Evolutionary conservation across 2,797 vertebrate genomes (phyloP).

Genomic region (Decapterus maruadsi): DNA sequence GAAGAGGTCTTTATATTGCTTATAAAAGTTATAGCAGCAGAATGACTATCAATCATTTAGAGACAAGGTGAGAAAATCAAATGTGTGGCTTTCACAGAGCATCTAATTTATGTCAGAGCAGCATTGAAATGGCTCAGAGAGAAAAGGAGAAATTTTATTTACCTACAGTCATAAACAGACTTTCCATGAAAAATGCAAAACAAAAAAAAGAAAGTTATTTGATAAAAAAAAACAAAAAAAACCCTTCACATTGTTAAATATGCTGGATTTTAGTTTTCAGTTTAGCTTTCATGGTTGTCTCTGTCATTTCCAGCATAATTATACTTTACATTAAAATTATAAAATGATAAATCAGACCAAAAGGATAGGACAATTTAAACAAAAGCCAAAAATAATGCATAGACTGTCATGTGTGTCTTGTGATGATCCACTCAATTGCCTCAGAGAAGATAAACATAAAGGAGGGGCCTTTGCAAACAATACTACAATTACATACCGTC

Average conservation of each 20-base stretch:
- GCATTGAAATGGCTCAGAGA: too few relatives aligned
- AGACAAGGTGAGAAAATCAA: background rate
- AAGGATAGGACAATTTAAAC: background rate
- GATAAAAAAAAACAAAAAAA: too few relatives aligned
- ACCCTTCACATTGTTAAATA: background rate
- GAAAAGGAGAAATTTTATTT: too few relatives aligned
- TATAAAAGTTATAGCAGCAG: background rate
- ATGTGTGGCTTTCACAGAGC: background rate
- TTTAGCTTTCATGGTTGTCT: too few relatives aligned
- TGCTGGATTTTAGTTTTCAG: background rate
- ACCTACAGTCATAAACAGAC: background rate
- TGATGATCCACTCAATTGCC: conserved; percentile 28
- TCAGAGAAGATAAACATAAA: conserved; percentile 52
- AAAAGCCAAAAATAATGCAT: background rate
- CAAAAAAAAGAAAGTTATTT: too few relatives aligned
- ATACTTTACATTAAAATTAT: background rate
- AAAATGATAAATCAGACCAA: background rate
- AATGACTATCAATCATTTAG: too few relatives aligned
- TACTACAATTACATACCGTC: conserved; percentile 39
- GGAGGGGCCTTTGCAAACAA: conserved; percentile 55
- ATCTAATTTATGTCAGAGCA: background rate
- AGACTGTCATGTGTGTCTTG: background rate
- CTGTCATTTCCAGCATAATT: too few relatives aligned
- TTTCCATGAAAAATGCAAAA: background rate
- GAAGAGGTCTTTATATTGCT: background rate